phyloP scores from a whole-genome alignment of 92 coral and sea anemone species.

The Zoanthus sociatus region DNA sequence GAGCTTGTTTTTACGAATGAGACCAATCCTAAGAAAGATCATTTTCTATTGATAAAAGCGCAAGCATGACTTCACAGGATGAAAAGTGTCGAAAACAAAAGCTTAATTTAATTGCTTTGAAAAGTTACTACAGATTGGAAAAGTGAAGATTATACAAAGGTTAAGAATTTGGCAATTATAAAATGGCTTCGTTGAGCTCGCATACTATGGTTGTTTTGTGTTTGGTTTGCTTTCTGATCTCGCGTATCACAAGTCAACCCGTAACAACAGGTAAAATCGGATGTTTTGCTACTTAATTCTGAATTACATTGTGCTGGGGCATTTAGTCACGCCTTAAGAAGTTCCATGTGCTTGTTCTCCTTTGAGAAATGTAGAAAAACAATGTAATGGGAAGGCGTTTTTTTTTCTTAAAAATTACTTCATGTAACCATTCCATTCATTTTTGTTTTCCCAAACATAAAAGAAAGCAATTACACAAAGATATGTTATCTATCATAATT shows the following conservation, averaged over 20 bases:
- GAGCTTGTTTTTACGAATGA: conserved; percentile 23
- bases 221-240: background rate
- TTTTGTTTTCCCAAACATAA: background rate
- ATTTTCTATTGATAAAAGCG: conserved; percentile 35
- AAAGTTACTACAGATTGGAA: background rate
- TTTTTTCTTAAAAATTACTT: background rate
- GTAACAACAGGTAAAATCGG: conserved; percentile 35
- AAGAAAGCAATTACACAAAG: background rate
- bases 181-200: conserved; percentile 1
- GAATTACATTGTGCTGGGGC: background rate
- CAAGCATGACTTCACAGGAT: conserved; percentile 43
- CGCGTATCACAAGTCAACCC: conserved; percentile 35
- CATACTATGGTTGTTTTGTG: background rate
- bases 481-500: background rate
- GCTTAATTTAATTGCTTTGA: background rate
- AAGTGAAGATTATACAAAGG: background rate
- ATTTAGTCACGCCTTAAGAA: background rate
- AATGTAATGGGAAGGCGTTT: too few species aligned
- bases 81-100: background rate
- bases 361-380: too few species aligned
- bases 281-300: background rate
- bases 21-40: conserved; percentile 36
- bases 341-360: too few species aligned
- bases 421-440: background rate
- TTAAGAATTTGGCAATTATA: background rate